A percentile compares a stretch with the other conserved stretches of the same genome.
These are phyloP conservation scores for Lycocerus yunnanus DNA, from an alignment of 2,888 invertebrate species.

Conservation along the genomic window DNA sequence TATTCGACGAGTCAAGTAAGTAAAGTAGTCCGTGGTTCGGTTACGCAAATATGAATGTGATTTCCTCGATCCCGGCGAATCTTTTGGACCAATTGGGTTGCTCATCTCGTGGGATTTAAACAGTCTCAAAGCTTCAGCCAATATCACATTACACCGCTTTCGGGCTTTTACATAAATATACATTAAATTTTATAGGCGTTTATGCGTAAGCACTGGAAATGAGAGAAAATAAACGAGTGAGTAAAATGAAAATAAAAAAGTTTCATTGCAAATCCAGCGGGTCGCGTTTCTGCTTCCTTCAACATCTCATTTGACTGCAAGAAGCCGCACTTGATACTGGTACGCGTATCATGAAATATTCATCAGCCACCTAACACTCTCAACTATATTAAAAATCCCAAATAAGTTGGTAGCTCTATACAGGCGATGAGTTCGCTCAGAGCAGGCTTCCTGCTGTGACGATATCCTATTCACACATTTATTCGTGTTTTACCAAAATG, in stretches of 20 bases:
- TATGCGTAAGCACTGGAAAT: conserved; percentile 52
- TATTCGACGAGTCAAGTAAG: conserved; percentile 14
- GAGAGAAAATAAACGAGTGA: conserved; percentile 50
- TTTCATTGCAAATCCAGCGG: conserved; percentile 51
- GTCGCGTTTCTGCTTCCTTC: conserved; percentile 47
- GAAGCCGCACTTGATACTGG: conserved; percentile 51
- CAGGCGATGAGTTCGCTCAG: conserved; percentile 43
- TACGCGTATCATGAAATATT: conserved; percentile 58
- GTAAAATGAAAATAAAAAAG: conserved; percentile 52
- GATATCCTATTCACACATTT: conserved; percentile 43
- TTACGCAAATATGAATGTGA: conserved; percentile 48
- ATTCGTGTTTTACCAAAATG: conserved; percentile 29
- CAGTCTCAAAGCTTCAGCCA: conserved; percentile 40
- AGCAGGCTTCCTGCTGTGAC: conserved; percentile 42
- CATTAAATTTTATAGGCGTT: conserved; percentile 55
- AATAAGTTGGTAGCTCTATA: conserved; percentile 50
- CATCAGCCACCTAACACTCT: conserved; percentile 56
- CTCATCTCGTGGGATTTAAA: conserved; percentile 50
- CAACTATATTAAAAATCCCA: conserved; percentile 57
- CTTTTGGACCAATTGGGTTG: conserved; percentile 51
- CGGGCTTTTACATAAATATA: conserved; percentile 52
- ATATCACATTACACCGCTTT: conserved; percentile 54
- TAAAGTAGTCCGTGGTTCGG: conserved; percentile 42
- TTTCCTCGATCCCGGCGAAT: conserved; percentile 49
- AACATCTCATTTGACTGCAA: conserved; percentile 52